phyloP scores from a whole-genome alignment of 2,113 vertebrate species.

The Riparia riparia region DNA sequence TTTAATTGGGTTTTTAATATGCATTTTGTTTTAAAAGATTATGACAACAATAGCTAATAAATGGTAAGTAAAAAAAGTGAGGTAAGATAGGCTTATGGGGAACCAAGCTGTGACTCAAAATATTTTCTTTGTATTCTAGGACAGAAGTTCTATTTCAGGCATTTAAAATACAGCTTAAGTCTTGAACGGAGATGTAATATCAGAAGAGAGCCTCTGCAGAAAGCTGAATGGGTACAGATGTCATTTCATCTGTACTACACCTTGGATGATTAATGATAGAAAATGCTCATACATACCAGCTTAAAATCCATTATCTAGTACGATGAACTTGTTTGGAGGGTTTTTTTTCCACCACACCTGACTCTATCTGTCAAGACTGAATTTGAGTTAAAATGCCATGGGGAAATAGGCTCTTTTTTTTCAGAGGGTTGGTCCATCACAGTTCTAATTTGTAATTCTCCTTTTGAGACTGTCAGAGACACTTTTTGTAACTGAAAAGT shows the following conservation, averaged over 20 bases:
- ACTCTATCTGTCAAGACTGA: background rate
- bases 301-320: background rate
- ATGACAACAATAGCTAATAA: background rate
- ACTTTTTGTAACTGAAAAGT: constrained; percentile 13
- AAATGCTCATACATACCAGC: background rate
- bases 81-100: background rate
- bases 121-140: background rate
- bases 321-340: background rate
- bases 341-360: background rate
- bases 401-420: background rate
- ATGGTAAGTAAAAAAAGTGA: background rate
- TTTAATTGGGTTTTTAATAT: background rate
- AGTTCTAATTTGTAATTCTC: constrained; percentile 40
- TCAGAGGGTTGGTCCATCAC: background rate
- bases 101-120: background rate
- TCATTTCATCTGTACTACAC: background rate
- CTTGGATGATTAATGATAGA: background rate
- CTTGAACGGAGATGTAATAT: background rate
- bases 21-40: background rate
- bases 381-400: background rate
- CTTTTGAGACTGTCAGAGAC: constrained; percentile 37
- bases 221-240: background rate
- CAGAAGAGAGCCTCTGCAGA: background rate
- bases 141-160: background rate
- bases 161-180: background rate